These are phyloP conservation scores for Plutella xylostella DNA, from an alignment of 2,888 invertebrate species.

Conservation along the genomic window DNA sequence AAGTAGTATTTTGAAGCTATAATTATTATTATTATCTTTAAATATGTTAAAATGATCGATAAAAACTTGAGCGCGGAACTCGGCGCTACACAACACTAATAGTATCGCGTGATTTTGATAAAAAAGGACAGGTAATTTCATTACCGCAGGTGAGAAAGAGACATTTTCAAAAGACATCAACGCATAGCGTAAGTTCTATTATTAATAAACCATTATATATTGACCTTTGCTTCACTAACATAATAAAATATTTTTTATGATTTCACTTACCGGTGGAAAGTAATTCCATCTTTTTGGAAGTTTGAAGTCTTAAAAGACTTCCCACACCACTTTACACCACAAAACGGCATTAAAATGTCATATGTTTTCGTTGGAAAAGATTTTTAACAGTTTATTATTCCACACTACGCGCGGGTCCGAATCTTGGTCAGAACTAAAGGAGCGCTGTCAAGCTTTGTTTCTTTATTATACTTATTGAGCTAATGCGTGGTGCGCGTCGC, in stretches of 20 bases:
- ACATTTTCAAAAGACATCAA: background rate
- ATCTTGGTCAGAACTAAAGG: background rate
- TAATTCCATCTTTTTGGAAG: slow-evolving; percentile 1
- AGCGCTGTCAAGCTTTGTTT: background rate
- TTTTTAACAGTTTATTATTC: background rate
- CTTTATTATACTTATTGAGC: background rate
- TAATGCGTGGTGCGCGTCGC: background rate
- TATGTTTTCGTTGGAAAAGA: background rate
- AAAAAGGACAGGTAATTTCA: background rate
- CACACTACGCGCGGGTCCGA: background rate
- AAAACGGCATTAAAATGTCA: background rate
- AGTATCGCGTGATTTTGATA: background rate
- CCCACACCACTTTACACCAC: slow-evolving; percentile 1
- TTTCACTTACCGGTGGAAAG: background rate
- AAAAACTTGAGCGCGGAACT: background rate
- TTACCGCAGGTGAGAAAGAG: background rate
- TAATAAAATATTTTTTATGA: background rate
- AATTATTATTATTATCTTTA: too few species aligned
- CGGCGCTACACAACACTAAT: background rate
- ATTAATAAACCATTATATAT: background rate
- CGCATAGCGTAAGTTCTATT: background rate
- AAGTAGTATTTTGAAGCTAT: too few species aligned
- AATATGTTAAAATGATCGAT: background rate
- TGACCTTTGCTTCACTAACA: background rate
- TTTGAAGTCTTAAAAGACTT: background rate